phyloP scores from a whole-genome alignment of 1,140 invertebrate species.

The Aphaenogaster ashmeadi region DNA sequence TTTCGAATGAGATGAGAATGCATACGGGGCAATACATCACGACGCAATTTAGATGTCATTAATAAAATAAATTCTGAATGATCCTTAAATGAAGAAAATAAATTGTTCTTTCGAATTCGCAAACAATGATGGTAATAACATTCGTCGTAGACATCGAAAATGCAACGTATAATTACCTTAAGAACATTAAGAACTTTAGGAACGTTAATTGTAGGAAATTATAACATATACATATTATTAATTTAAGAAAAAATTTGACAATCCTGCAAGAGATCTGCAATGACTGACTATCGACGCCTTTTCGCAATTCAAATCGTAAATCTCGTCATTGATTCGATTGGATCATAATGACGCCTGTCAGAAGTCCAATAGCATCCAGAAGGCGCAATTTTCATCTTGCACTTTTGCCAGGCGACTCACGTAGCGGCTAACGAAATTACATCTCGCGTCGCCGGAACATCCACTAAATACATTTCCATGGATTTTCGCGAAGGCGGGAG shows the following conservation, averaged over 20 bases:
- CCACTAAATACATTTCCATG: slow-evolving; percentile 74
- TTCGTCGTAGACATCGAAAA: background rate
- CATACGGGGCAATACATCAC: background rate
- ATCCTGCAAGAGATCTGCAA: background rate
- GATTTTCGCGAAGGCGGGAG: slow-evolving; percentile 52
- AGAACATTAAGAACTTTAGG: background rate
- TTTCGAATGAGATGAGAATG: background rate
- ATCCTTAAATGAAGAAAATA: slow-evolving; percentile 10
- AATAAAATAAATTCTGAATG: background rate
- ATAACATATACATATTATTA: too few relatives aligned
- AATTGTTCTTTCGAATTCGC: background rate
- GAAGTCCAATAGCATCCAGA: slow-evolving; percentile 69
- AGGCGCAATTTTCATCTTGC: slow-evolving; percentile 64
- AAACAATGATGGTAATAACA: background rate
- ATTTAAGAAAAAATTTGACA: background rate
- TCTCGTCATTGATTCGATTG: slow-evolving; percentile 57
- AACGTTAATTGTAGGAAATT: too few relatives aligned
- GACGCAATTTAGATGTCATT: background rate
- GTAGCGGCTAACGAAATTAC: slow-evolving; percentile 75
- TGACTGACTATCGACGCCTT: slow-evolving; percentile 22
- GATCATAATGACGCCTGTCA: slow-evolving; percentile 57
- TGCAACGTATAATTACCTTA: background rate
- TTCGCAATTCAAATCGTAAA: slow-evolving; percentile 9
- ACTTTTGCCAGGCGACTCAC: slow-evolving; percentile 76
- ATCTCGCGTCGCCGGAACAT: slow-evolving; percentile 75